Evolutionary conservation across 2,888 invertebrate genomes (phyloP).

Genomic region (Drosophila histrio): DNA sequence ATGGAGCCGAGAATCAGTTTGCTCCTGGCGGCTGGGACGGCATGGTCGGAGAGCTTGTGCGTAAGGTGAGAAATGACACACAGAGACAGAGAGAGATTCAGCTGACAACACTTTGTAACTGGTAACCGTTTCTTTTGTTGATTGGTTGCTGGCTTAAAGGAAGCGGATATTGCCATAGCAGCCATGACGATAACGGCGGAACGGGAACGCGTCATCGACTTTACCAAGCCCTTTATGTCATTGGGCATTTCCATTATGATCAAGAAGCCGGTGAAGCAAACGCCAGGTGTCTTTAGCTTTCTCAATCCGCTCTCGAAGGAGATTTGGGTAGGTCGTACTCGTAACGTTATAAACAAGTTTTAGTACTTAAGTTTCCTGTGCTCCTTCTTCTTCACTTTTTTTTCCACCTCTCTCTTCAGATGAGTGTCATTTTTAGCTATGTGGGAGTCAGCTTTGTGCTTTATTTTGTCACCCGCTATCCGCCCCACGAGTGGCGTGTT

Average conservation of each 20-base stretch:
- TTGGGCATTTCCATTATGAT: constrained; percentile 98
- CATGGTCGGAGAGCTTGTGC: constrained; percentile 93
- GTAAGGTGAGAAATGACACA: constrained; percentile 88
- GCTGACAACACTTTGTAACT: constrained; percentile 15
- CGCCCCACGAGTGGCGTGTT: constrained; percentile 98
- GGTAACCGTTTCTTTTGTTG: constrained; percentile 19
- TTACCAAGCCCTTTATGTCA: constrained; percentile 98
- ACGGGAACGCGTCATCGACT: constrained; percentile 97
- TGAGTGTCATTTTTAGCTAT: constrained; percentile 94
- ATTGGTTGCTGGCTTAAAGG: constrained; percentile 86
- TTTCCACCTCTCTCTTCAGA: constrained; percentile 76
- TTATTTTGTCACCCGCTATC: constrained; percentile 98
- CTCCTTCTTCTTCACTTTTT: too few species aligned
- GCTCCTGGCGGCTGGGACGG: constrained; percentile 93
- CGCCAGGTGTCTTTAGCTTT: constrained; percentile 99
- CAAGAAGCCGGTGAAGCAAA: constrained; percentile 94
- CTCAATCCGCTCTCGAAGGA: constrained; percentile 98
- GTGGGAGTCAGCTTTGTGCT: constrained; percentile 98
- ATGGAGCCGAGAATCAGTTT: constrained; percentile 91
- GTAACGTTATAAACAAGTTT: background rate
- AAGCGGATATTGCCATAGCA: constrained; percentile 97
- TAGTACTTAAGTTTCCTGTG: background rate
- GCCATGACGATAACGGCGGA: constrained; percentile 97
- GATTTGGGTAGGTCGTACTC: constrained; percentile 93
- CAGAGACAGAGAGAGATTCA: background rate